Percentiles rank a stretch among this genome's conserved stretches.
Conservation (phyloP, 2,888 invertebrate genomes). For the Lordiphosa andalusiaca region DNA sequence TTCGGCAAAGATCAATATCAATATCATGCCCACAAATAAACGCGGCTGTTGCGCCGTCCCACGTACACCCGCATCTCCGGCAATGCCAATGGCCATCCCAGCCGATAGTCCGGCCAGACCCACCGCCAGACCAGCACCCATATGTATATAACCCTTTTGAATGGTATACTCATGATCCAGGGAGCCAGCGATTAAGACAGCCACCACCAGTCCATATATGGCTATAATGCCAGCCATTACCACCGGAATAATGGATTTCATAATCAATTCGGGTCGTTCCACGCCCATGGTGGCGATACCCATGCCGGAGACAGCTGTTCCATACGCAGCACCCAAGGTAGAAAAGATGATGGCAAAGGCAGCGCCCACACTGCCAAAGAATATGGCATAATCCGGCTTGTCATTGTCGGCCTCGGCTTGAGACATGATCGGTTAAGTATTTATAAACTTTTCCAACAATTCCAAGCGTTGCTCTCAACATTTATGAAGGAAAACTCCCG, state of each 20-base stretch:
- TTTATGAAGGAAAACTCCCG: conserved; percentile 31
- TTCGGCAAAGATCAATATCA: conserved; percentile 99
- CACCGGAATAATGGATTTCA: conserved; percentile 99
- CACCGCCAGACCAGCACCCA: conserved; percentile 97
- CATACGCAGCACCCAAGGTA: conserved; percentile 97
- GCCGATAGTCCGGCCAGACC: conserved; percentile 98
- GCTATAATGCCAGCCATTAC: conserved; percentile 99
- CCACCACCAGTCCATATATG: conserved; percentile 99
- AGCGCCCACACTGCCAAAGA: conserved; percentile 86
- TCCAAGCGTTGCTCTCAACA: conserved; percentile 22
- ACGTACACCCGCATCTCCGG: conserved; percentile 98
- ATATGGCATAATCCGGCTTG: conserved; percentile 39
- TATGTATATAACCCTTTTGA: conserved; percentile 95
- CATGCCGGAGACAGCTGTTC: conserved; percentile 99
- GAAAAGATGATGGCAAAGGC: conserved; percentile 81
- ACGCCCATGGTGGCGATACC: conserved; percentile 99
- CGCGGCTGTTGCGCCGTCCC: conserved; percentile 99
- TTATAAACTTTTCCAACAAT: not conserved
- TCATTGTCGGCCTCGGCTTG: conserved; percentile 24
- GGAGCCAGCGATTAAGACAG: conserved; percentile 96
- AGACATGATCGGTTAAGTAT: not conserved
- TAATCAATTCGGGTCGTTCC: conserved; percentile 99
- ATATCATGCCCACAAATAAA: conserved; percentile 99
- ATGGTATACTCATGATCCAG: conserved; percentile 85
- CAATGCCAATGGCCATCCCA: conserved; percentile 99